Base-by-base conservation (phyloP, 1,140 invertebrate genomes). In the Drosophila burlai region DNA sequence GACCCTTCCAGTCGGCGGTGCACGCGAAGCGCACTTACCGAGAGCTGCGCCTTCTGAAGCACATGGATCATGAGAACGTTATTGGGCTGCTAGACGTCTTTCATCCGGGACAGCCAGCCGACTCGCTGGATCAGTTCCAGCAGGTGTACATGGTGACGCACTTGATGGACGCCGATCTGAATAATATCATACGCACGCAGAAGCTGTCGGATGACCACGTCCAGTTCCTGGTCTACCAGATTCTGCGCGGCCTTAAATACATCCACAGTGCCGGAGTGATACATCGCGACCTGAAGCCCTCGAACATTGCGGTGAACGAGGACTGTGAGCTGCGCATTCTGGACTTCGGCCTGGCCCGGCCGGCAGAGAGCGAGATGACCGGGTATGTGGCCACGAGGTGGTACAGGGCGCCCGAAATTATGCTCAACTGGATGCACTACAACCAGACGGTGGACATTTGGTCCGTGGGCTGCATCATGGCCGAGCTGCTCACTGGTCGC, bases 381-480 rank as follows among this genome's bases (percentile, higher is more conserved):
- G 99, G 99, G 16, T 99, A 99, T 94, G 99, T 99, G 7, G 99
- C 99, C 15, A 99, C 99, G 10, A 94, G 91, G 76, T 99, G 99
- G 99, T 97, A 98, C 84, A 94, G 97, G 79, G 97, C 97, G 16
- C 99, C 99, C 18, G 99, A 99, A 95, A 99, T 99, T 54, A 99
- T 99, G 98, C 95, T 99, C 13, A 99, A 99, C 93, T 99, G 99
- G 99, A 99, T 99, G 98, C 98, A 99, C 93, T 99, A 99, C 92
- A 99, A 98, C 94, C 98, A 99, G 94, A 99, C 98, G 94, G 98
- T 99, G 79, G 98, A 99, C 93, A 99, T 99, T 91, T 99, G 98
- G 98, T 99, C 98, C 18, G 98, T 99, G 45, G 99, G 98, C n/a
- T 99, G 99, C 93, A 99, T 99, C 72, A 99, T 99, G 98, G 98